These are phyloP conservation scores for Sitta carolinensis DNA, from an alignment of 2,797 vertebrate species.

Conservation along the genomic window DNA sequence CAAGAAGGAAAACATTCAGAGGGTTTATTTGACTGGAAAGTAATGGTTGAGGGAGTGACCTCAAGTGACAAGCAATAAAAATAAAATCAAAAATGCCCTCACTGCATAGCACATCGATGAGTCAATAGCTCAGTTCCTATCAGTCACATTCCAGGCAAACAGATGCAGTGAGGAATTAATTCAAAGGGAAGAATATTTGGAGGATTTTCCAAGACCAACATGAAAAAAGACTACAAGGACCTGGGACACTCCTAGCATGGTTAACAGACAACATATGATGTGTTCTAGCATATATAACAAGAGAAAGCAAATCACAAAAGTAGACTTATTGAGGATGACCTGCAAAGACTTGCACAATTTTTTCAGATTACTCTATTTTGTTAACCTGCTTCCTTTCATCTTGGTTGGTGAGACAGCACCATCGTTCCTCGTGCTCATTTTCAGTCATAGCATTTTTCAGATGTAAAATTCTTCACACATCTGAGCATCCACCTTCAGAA, in stretches of 20 bases:
- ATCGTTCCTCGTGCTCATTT: fast-evolving
- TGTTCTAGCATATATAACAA: neutral
- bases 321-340: neutral
- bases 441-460: neutral
- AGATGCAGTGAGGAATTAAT: neutral
- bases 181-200: neutral
- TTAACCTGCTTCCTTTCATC: neutral
- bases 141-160: neutral
- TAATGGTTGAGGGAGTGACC: neutral
- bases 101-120: neutral
- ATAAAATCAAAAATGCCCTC: neutral
- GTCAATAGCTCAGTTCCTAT: neutral
- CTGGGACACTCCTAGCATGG: neutral
- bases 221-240: neutral
- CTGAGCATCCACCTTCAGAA: neutral
- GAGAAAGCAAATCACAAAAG: neutral
- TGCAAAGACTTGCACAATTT: neutral
- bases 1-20: neutral
- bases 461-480: neutral
- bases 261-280: neutral
- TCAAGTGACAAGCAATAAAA: neutral
- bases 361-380: neutral
- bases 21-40: neutral
- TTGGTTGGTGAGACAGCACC: neutral
- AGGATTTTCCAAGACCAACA: neutral